Evolutionary conservation across 2,113 vertebrate genomes (phyloP), one percentile per base, ranked within the genome.

Genomic region (Catharus fuscescens): DNA sequence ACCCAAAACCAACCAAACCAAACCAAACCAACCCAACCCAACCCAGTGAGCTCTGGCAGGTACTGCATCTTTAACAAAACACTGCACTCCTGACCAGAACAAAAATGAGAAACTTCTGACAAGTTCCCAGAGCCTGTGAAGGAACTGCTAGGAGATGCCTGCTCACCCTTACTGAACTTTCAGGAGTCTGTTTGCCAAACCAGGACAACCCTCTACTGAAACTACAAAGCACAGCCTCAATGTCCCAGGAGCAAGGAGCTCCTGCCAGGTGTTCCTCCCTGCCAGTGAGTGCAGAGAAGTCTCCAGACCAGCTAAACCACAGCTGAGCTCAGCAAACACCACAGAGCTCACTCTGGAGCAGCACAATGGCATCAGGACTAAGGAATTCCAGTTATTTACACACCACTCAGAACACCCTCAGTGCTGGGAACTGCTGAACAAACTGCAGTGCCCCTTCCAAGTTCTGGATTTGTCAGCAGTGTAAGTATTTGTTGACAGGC

Each of bases 181-280:
- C 4, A 17, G 31, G 24, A 78, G 47, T 29, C 38, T 53, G 38
- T 44, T 65, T 44, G 38, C 14, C 48, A 44, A 53, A 34, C 6
- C 48, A 64, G 48, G 48, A 64, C 31, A 79, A 21, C 8, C 4
- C 52, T 31, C 21, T 14, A 54, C 32, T 60, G 44, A 69, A 34
- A 31, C 19, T 14, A 12, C 4, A 5, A 5, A 70, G 42, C 3
- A 48, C 25, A 38, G 1, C 5, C 44, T 59, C 44, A 3, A 3
- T 0, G 5, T 28, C 29, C 50, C 38, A 29, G 0, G 0, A 2
- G 34, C 11, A 56, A 32, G 1, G 11, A 45, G 42, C 48, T 65
- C 54, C 11, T 76, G 31, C 38, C n/a, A 53, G 28, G 29, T 29
- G 20, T 12, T 47, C 10, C 26, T 20, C 29, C 52, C 56, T 40